Base-by-base conservation (phyloP, 2,113 vertebrate species). In the Phodopus roborovskii region DNA sequence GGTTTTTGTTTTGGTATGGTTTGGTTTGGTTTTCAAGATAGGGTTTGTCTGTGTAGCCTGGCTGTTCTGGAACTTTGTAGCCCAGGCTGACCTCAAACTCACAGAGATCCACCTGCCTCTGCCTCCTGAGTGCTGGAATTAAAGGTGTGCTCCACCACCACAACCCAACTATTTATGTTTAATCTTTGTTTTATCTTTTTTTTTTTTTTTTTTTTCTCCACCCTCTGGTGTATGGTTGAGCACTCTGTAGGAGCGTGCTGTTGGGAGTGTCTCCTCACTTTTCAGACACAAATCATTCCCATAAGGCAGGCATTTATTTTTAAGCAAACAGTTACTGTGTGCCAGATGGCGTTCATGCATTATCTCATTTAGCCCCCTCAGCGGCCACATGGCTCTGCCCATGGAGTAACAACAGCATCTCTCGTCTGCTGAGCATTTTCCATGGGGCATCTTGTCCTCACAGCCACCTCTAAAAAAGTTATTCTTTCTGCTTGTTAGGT, bases 301-400 rank as follows among this genome's bases (percentile, higher is more conserved):
- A 95, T 91, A 95, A 97, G 95, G 96, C 91, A 97, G 92, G 88
- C 95, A 85, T 95, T 97, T 97, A 94, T 97, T 97, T 97, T 97
- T 90, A 95, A 96, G 96, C 95, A 97, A 97, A 97, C 97, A 97
- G 96, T 93, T 94, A 94, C 86, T 96, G 84, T 90, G 73, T 73
- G 66, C 94, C 97, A 97, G 97, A 96, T 98, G 97, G 94, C 82
- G 36, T 94, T 97, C 96, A 19, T 87, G 84, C 95, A 94, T 83
- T 95, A 93, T 95, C 92, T 97, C 90, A 81, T 88, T 96, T 95
- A 96, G 96, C 85, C 92, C 88, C 78, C 95, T 90, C 95, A 20
- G 5, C 36, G 66, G 81, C 96, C 94, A 48, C 16, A 48, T 86
- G 92, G 90, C 93, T 94, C 48, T 45, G 70, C 90, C 73, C 70